A percentile compares a stretch with the other conserved stretches of the same genome.
These are phyloP conservation scores for Dromas ardeola DNA, from an alignment of 2,113 vertebrate species.

Conservation along the genomic window DNA sequence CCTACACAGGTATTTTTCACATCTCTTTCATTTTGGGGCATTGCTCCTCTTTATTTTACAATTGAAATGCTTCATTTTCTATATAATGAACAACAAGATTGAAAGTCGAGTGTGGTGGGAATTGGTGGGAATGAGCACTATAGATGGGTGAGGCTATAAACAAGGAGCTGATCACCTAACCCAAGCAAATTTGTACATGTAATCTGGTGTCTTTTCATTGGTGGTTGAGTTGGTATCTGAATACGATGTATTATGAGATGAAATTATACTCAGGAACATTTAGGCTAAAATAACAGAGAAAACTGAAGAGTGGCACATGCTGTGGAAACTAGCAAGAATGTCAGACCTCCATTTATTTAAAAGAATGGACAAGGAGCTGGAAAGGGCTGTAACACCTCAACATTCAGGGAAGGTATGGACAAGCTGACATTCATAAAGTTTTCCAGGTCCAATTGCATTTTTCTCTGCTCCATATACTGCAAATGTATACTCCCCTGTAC, in stretches of 20 bases:
- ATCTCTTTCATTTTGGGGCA: not conserved
- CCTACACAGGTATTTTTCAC: not conserved
- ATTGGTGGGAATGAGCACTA: not conserved
- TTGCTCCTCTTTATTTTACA: not conserved
- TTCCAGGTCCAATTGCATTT: not conserved
- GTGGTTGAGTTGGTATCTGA: not conserved
- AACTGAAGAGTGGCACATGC: not conserved
- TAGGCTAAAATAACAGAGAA: not conserved
- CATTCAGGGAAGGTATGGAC: not conserved
- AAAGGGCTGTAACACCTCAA: not conserved
- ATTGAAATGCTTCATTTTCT: not conserved
- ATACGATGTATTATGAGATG: not conserved
- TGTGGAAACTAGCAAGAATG: not conserved
- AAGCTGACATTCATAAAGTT: not conserved
- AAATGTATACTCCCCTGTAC: not conserved
- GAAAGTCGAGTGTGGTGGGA: not conserved
- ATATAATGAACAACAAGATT: not conserved
- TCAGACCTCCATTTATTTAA: not conserved
- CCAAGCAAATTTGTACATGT: not conserved
- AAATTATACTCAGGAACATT: not conserved
- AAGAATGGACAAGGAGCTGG: not conserved
- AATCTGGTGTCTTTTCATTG: not conserved
- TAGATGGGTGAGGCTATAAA: not conserved
- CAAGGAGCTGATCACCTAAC: not conserved
- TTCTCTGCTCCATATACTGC: not conserved